Evolutionary conservation across 2,888 invertebrate genomes (phyloP).

Genomic region (Busseola fusca): DNA sequence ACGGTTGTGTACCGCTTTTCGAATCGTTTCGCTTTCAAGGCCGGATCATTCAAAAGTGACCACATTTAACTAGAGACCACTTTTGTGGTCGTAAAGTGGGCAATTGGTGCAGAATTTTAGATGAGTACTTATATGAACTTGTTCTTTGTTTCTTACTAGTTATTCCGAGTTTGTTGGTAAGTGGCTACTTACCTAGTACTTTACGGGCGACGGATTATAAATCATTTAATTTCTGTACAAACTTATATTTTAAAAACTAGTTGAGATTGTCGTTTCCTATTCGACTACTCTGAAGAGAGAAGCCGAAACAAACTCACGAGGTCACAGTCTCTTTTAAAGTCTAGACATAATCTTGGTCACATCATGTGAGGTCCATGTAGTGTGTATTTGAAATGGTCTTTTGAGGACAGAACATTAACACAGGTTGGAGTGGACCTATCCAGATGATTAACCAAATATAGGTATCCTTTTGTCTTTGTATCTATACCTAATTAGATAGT

Average conservation of each 20-base stretch:
- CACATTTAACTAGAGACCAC: conserved; percentile 52
- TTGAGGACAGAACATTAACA: neutral
- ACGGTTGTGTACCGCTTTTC: conserved; percentile 52
- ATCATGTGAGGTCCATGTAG: neutral
- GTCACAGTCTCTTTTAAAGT: neutral
- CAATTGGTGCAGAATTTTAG: conserved; percentile 53
- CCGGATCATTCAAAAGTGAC: conserved; percentile 57
- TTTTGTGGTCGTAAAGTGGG: conserved; percentile 53
- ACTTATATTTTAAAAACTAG: neutral
- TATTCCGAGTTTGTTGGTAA: neutral
- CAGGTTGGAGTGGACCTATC: neutral
- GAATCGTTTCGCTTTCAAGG: conserved; percentile 52
- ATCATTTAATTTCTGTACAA: neutral
- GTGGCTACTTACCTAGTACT: neutral
- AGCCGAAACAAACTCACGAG: neutral
- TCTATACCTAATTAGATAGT: too few species aligned
- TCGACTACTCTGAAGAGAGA: neutral
- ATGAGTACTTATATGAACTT: conserved; percentile 1
- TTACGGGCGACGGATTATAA: neutral
- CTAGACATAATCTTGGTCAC: neutral
- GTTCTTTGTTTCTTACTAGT: conserved; percentile 7
- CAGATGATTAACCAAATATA: neutral
- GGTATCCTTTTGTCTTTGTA: too few species aligned
- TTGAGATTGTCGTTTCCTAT: neutral
- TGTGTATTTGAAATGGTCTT: neutral